phyloP scores from a whole-genome alignment of 2,797 vertebrate species.

The Notamacropus eugenii region DNA sequence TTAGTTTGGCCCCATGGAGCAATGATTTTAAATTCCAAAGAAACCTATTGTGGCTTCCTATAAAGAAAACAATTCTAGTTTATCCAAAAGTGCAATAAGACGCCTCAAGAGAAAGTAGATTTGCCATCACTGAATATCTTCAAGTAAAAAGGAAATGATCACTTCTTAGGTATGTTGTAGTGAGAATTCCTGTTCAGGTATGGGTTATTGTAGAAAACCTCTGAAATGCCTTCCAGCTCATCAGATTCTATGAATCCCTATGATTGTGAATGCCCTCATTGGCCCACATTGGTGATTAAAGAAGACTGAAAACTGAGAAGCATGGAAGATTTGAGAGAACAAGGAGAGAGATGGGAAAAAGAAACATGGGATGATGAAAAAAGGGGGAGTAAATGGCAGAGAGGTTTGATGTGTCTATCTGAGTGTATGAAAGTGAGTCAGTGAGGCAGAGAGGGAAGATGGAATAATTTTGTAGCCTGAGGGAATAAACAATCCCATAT shows the following conservation, averaged over 20 bases:
- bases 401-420: neutral
- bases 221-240: neutral
- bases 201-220: neutral
- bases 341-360: neutral
- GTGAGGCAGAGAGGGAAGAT: neutral
- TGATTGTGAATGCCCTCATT: neutral
- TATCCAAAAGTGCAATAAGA: neutral
- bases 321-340: neutral
- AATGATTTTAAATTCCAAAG: neutral
- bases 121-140: neutral
- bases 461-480: neutral
- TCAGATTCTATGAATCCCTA: neutral
- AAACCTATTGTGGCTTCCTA: neutral
- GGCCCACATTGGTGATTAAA: neutral
- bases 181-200: neutral
- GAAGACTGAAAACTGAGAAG: neutral
- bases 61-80: neutral
- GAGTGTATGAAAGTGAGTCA: neutral
- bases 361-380: neutral
- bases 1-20: neutral
- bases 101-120: neutral
- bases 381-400: neutral
- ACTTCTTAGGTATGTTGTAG: neutral
- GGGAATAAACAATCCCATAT: neutral
- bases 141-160: neutral